Evolutionary conservation across 2,888 invertebrate genomes (phyloP).

Genomic region (Alentia gelatinosa): DNA sequence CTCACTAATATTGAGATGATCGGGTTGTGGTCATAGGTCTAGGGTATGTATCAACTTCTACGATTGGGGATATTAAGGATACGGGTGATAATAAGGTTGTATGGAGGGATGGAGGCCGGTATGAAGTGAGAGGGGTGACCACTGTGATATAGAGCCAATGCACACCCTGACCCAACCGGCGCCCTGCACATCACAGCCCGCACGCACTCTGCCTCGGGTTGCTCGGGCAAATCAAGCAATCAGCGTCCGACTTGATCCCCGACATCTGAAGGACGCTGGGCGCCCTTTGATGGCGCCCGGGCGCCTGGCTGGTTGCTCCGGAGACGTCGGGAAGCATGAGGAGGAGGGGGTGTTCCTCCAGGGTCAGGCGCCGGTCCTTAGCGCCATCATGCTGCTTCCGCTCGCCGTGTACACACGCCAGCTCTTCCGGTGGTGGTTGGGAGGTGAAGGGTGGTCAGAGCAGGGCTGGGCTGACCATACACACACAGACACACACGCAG

Average conservation of each 20-base stretch:
- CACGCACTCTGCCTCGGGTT: background rate
- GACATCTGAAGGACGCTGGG: constrained; percentile 35
- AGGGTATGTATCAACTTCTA: too few relatives aligned
- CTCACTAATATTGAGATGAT: too few relatives aligned
- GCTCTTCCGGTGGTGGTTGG: background rate
- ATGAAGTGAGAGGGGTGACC: background rate
- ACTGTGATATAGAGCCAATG: background rate
- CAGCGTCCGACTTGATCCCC: constrained; percentile 21
- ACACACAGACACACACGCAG: background rate
- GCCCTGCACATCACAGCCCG: background rate
- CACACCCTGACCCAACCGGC: background rate
- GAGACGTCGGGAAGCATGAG: background rate
- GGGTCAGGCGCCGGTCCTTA: background rate
- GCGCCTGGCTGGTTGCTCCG: background rate
- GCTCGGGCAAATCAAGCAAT: constrained; percentile 47
- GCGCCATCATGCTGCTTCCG: background rate
- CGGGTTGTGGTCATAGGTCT: too few relatives aligned
- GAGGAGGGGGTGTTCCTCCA: background rate
- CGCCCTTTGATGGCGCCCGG: background rate
- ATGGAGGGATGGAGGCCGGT: background rate
- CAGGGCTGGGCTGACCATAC: background rate
- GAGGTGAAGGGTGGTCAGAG: background rate
- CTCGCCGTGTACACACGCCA: background rate
- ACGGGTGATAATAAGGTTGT: too few relatives aligned
- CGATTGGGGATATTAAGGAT: too few relatives aligned